These are phyloP conservation scores for Chrysogorgia sp. DNA, from an alignment of 92 coral and sea anemone genomes.

Conservation along the genomic window DNA sequence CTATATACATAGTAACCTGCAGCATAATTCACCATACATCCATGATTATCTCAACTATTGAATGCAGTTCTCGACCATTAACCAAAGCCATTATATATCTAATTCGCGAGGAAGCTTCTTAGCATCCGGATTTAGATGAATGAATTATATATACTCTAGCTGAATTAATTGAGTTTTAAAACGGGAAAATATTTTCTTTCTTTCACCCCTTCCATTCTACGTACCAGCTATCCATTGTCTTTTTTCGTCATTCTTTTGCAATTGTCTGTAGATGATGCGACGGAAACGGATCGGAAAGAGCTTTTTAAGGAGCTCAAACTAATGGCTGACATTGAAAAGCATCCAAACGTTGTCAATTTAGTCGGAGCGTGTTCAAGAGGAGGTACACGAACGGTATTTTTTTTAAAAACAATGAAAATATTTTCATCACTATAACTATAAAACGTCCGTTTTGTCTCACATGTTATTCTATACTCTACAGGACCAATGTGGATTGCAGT, in stretches of 20 bases:
- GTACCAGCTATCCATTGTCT: neutral
- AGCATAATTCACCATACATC: no score
- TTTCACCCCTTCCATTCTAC: neutral
- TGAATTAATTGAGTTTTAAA: no score
- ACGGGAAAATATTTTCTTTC: no score
- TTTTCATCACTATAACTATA: neutral
- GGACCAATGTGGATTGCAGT: constrained; percentile 85
- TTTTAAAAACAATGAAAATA: neutral
- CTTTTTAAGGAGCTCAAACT: constrained; percentile 79
- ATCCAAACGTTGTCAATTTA: constrained; percentile 74
- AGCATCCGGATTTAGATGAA: no score
- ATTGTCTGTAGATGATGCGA: constrained; percentile 27
- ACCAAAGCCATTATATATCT: no score
- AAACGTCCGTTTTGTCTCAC: neutral
- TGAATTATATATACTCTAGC: no score
- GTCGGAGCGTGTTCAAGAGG: constrained; percentile 82
- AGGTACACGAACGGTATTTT: constrained; percentile 52
- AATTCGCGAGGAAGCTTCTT: no score
- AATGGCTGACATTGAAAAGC: constrained; percentile 77
- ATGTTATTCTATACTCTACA: constrained; percentile 8
- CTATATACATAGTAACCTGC: no score
- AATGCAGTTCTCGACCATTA: no score
- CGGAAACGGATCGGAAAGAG: constrained; percentile 72
- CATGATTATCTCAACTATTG: no score
- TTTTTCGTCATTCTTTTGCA: neutral